Evolutionary conservation across 2,888 invertebrate genomes (phyloP).

Genomic region (Eremobia ochroleuca): DNA sequence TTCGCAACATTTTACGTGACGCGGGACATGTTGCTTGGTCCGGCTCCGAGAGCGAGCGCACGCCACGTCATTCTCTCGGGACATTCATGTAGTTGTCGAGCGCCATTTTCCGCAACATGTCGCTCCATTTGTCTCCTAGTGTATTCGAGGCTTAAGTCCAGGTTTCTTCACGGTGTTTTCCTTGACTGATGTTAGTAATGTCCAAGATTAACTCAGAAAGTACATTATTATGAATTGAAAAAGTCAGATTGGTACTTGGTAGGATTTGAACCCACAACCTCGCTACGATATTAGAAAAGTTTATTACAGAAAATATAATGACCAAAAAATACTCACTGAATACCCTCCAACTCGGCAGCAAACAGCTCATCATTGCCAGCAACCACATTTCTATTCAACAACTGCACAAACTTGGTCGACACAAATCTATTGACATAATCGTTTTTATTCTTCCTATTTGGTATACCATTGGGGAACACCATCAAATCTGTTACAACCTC

Average conservation of each 20-base stretch:
- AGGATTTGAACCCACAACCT: not conserved
- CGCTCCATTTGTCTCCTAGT: too few species aligned
- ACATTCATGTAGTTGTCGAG: too few species aligned
- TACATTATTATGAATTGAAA: not conserved
- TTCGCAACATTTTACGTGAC: too few species aligned
- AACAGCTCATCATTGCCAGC: slow-evolving; percentile 68
- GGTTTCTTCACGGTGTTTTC: too few species aligned
- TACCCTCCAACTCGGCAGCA: slow-evolving; percentile 83
- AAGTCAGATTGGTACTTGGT: not conserved
- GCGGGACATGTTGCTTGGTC: too few species aligned
- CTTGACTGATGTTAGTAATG: too few species aligned
- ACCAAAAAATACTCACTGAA: slow-evolving; percentile 84
- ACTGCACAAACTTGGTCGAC: slow-evolving; percentile 78
- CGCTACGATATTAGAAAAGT: not conserved
- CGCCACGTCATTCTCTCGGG: too few species aligned
- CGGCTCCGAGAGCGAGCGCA: too few species aligned
- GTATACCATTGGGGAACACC: slow-evolving; percentile 86
- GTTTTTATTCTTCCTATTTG: slow-evolving; percentile 69
- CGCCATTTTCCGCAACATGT: too few species aligned
- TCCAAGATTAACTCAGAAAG: too few species aligned
- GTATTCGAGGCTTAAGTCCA: too few species aligned
- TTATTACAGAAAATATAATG: not conserved
- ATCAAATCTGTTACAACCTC: slow-evolving; percentile 86
- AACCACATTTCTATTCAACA: slow-evolving; percentile 77
- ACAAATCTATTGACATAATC: slow-evolving; percentile 88